Conservation (phyloP, 2,113 vertebrate species). For the Diadophis punctatus region DNA sequence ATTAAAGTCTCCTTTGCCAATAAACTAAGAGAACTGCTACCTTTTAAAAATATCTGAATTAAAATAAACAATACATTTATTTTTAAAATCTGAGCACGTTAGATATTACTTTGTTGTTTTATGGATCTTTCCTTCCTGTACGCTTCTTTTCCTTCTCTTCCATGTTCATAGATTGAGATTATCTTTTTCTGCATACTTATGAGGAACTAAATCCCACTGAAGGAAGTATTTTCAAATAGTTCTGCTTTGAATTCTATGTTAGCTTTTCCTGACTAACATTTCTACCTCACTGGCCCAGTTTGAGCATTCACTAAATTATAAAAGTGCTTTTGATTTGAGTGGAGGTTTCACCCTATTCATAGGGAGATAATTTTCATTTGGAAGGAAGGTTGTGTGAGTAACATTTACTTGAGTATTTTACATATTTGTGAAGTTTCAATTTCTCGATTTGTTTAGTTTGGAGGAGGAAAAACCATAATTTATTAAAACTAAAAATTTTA, state of each 20-base stretch:
- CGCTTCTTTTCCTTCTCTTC: background rate
- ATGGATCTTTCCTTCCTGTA: background rate
- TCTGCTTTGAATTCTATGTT: background rate
- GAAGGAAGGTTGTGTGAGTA: background rate
- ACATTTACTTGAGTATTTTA: background rate
- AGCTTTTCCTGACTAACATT: background rate
- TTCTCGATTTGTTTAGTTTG: background rate
- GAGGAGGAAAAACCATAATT: background rate
- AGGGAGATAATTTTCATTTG: background rate
- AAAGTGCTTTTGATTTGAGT: background rate
- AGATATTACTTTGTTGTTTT: background rate
- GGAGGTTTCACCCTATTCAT: background rate
- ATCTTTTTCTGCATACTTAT: background rate
- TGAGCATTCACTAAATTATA: background rate
- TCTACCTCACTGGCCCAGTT: background rate
- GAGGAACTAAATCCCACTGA: background rate
- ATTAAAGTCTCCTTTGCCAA: background rate
- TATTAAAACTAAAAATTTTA: background rate
- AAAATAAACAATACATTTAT: background rate
- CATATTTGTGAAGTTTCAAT: background rate
- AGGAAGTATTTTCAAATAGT: background rate
- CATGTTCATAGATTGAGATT: background rate
- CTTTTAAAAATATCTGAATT: background rate
- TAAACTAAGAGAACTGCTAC: background rate
- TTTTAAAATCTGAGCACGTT: background rate